These are phyloP conservation scores for Drosophila nigromelanica DNA, from an alignment of 1,140 invertebrate genomes.

Conservation along the genomic window DNA sequence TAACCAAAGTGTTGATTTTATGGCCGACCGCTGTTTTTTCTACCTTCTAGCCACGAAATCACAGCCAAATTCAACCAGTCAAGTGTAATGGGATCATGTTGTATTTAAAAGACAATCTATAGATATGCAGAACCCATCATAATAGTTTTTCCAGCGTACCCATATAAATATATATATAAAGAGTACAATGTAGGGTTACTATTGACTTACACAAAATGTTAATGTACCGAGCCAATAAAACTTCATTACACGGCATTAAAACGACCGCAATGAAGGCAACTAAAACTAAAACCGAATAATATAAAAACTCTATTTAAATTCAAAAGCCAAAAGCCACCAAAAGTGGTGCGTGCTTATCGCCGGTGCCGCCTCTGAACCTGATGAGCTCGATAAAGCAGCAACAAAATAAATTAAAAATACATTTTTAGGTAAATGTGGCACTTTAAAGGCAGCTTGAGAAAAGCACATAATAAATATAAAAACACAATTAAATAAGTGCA, in stretches of 20 bases:
- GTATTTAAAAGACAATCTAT: conserved; percentile 9
- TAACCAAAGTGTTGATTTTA: conserved; percentile 83
- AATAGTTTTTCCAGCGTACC: neutral
- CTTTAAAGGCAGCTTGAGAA: conserved; percentile 66
- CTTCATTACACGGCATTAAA: conserved; percentile 67
- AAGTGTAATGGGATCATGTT: conserved; percentile 16
- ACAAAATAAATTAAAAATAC: conserved; percentile 80
- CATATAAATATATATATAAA: neutral
- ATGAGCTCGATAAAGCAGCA: conserved; percentile 73
- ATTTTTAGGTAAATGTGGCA: conserved; percentile 79
- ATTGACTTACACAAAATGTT: conserved; percentile 31
- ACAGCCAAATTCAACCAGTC: conserved; percentile 15
- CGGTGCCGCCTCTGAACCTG: conserved; percentile 40
- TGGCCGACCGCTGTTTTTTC: conserved; percentile 49
- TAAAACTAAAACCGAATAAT: conserved; percentile 56
- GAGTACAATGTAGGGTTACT: conserved; percentile 27
- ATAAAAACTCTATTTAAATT: conserved; percentile 77
- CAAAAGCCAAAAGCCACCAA: conserved; percentile 39
- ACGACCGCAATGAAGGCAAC: conserved; percentile 26
- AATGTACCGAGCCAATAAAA: conserved; percentile 54
- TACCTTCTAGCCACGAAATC: conserved; percentile 5
- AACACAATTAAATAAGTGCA: conserved; percentile 78
- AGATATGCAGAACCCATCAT: neutral
- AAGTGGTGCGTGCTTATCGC: conserved; percentile 75
- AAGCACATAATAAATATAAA: conserved; percentile 79